Conservation (phyloP, 2,113 vertebrate genomes). For the Agelaius phoeniceus region DNA sequence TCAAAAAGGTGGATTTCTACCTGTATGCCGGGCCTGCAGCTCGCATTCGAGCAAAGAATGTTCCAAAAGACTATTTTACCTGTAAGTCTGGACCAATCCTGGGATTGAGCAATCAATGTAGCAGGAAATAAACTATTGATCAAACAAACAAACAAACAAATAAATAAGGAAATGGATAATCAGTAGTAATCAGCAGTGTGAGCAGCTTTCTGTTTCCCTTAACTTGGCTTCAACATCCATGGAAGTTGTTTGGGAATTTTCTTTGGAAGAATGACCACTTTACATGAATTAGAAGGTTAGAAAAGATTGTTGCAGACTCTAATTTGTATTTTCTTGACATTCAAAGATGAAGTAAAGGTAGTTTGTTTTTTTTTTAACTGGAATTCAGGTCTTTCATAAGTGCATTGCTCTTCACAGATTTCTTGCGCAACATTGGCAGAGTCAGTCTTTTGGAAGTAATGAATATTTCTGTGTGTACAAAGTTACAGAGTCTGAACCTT, state of each 20-base stretch:
- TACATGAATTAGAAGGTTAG: neutral
- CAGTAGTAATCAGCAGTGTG: neutral
- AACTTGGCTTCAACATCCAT: neutral
- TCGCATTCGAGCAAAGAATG: conserved; percentile 78
- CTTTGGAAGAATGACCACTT: neutral
- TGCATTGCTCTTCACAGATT: neutral
- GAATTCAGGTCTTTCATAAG: neutral
- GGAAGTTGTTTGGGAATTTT: neutral
- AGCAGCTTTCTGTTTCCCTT: neutral
- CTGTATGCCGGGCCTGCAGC: conserved; percentile 86
- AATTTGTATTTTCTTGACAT: neutral
- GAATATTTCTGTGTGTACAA: neutral
- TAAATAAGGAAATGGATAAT: neutral
- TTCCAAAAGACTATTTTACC: conserved; percentile 81
- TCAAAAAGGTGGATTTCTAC: conserved; percentile 73
- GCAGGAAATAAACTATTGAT: neutral
- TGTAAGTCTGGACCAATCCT: conserved; percentile 78
- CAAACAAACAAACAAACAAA: neutral
- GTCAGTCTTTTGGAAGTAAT: neutral
- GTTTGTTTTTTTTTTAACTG: neutral
- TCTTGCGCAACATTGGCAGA: neutral
- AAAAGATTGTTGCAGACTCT: neutral
- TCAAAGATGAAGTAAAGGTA: neutral
- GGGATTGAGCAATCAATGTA: neutral
- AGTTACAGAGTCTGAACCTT: neutral